Base-by-base conservation (phyloP, 2,797 vertebrate species). In the Acropternis orthonyx region DNA sequence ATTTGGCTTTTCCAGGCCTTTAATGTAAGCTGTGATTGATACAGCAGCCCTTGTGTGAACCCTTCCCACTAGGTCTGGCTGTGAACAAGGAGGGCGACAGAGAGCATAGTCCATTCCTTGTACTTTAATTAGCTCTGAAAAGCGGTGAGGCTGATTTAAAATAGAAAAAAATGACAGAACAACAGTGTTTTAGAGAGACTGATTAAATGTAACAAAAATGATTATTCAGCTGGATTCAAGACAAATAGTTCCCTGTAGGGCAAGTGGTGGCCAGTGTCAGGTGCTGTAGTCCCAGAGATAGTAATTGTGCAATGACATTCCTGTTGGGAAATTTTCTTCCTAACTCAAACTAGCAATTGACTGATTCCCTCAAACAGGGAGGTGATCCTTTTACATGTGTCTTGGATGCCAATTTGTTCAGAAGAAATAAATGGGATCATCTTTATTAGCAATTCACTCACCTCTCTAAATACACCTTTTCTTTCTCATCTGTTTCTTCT, bases 301-400 rank as follows among this genome's bases (percentile, higher is more conserved):
- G 76, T 73, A 88, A 73, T 52, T 61, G 18, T 78, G 44, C 48
- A 56, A 59, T 84, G 32, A 71, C 74, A 37, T 90, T 84, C 41
- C 52, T 86, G 55, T 86, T 0, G 2, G 81, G 71, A 92, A 95
- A 54, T 91, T 85, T 81, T 80, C 59, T 86, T 92, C 76, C 14
- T 32, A 69, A 2, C 44, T 84, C 78, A 81, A 72, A 76, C 62
- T 73, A 88, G 65, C 79, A 63, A 44, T 36, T 90, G 79, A 81
- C 55, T 76, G 76, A 88, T 93, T 71, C 84, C 67, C 66, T 93
- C 43, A 56, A 36, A 82, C 82, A 93, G 69, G 37, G 91, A 32
- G 22, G 46, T 52, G 30, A 88, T 91, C 30, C 48, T 41, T 68
- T 84, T 90, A 39, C 17, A 26, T 43, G 52, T 36, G 20, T 61